A percentile compares a stretch with the other conserved stretches of the same genome.
Conservation (phyloP, 2,888 invertebrate genomes). For the Steinernema scapterisci region DNA sequence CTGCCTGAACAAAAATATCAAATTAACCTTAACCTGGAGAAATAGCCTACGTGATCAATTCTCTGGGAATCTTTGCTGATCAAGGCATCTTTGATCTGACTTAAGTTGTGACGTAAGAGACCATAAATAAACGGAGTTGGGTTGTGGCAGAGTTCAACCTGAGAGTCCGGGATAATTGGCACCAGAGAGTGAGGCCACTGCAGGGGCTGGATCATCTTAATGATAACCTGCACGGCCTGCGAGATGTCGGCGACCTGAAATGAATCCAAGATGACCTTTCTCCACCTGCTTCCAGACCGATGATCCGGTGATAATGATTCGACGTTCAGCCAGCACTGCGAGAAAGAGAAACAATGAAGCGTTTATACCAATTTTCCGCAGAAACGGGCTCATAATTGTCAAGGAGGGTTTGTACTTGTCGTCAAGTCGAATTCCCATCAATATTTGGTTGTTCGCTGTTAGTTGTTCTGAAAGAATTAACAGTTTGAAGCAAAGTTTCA, state of each 20-base stretch:
- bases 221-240: conserved; percentile 52
- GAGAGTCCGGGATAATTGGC: conserved; percentile 56
- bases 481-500: background rate
- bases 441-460: background rate
- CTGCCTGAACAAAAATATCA: conserved; percentile 3
- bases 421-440: conserved; percentile 9
- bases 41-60: background rate
- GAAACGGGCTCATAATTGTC: conserved; percentile 4
- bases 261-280: background rate
- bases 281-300: background rate
- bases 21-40: background rate
- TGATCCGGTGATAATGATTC: conserved; percentile 48
- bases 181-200: conserved; percentile 59
- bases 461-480: background rate
- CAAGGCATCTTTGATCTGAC: conserved; percentile 40
- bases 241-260: conserved; percentile 49
- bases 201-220: conserved; percentile 50
- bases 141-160: conserved; percentile 51
- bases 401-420: background rate
- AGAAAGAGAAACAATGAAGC: conserved; percentile 46
- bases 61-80: conserved; percentile 10
- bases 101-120: conserved; percentile 48
- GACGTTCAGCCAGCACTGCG: conserved; percentile 44
- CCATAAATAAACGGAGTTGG: conserved; percentile 54
- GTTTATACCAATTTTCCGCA: conserved; percentile 42